Conservation (phyloP, 2,888 invertebrate genomes). For the Orgyia antiqua region DNA sequence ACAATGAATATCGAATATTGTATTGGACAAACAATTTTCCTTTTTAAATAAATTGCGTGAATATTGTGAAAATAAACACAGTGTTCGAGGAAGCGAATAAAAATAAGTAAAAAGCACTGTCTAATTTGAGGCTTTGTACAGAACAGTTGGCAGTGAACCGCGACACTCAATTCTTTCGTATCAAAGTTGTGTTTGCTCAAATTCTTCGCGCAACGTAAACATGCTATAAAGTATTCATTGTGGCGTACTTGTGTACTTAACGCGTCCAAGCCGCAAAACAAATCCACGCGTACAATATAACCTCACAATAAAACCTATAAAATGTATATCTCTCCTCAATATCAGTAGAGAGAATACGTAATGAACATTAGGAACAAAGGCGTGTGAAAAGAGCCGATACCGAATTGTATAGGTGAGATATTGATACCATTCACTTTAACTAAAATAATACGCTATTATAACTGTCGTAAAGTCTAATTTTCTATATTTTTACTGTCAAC, state of each 20-base stretch:
- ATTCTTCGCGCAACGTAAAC: constrained; percentile 32
- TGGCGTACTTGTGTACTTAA: constrained; percentile 30
- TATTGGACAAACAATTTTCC: neutral
- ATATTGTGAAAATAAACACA: no score
- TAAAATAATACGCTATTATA: constrained; percentile 29
- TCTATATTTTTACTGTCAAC: constrained; percentile 16
- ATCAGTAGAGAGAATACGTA: constrained; percentile 69
- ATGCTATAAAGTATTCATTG: constrained; percentile 41
- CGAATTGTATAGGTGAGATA: constrained; percentile 61
- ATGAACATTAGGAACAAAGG: constrained; percentile 73
- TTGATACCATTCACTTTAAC: constrained; percentile 32
- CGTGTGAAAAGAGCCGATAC: constrained; percentile 64
- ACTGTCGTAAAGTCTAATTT: constrained; percentile 30
- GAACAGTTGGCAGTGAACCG: no score
- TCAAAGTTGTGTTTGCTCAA: constrained; percentile 14
- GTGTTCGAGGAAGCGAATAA: no score
- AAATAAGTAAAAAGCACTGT: no score
- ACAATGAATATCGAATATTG: neutral
- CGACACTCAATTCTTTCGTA: constrained; percentile 19
- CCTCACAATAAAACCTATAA: constrained; percentile 60
- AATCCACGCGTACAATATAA: constrained; percentile 48
- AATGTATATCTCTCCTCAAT: constrained; percentile 65
- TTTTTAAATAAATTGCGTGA: neutral
- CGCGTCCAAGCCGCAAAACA: constrained; percentile 38
- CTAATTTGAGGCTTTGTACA: no score